These are phyloP conservation scores for Aleiodes testaceus DNA, from an alignment of 2,888 invertebrate genomes.

Conservation along the genomic window DNA sequence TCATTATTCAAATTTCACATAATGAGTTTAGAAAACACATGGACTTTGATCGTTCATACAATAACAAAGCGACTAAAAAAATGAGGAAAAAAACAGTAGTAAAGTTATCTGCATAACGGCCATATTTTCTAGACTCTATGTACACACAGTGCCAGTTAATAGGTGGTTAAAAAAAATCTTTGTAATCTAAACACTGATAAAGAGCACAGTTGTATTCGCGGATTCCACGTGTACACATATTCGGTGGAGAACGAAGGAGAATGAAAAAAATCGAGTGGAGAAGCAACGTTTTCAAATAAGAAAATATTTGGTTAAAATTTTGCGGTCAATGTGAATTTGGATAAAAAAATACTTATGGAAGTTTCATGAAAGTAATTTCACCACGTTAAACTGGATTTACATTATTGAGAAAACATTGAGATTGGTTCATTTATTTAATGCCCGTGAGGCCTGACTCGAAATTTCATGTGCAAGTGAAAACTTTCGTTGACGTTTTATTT, in stretches of 20 bases:
- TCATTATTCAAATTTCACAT: constrained; percentile 14
- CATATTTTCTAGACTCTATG: constrained; percentile 5
- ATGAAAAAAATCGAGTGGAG: background rate
- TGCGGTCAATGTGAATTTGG: background rate
- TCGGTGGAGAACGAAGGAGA: background rate
- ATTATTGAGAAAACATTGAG: constrained; percentile 25
- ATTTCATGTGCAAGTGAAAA: constrained; percentile 13
- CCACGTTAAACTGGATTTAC: constrained; percentile 10
- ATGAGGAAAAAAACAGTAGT: background rate
- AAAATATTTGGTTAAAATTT: constrained; percentile 13
- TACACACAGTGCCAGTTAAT: constrained; percentile 7
- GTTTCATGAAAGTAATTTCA: constrained; percentile 14
- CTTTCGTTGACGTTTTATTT: constrained; percentile 19
- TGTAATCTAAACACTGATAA: constrained; percentile 30
- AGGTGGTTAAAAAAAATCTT: constrained; percentile 12
- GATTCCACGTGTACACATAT: constrained; percentile 27
- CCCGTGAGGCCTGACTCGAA: constrained; percentile 18
- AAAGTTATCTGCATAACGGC: constrained; percentile 21
- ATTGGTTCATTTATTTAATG: constrained; percentile 20
- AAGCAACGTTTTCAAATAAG: background rate
- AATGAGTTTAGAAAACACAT: constrained; percentile 12
- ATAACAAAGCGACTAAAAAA: background rate
- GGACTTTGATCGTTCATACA: constrained; percentile 8
- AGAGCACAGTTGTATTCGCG: constrained; percentile 13
- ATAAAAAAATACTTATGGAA: constrained; percentile 16